Evolutionary conservation across 2,797 vertebrate species (phyloP).

Genomic region (Smutsia gigantea): DNA sequence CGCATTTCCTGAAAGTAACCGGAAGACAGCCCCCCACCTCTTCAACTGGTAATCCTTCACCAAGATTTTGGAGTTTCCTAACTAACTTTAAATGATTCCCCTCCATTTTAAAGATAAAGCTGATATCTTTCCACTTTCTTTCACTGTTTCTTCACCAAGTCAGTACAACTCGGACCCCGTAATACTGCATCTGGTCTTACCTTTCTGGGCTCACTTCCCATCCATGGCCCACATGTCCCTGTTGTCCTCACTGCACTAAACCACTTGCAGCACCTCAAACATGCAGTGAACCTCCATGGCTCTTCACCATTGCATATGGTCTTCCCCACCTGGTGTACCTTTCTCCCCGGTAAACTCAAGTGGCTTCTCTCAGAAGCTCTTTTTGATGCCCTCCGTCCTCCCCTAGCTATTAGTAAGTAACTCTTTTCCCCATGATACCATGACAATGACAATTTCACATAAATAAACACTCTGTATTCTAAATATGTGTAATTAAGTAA

Average conservation of each 20-base stretch:
- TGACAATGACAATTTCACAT: background rate
- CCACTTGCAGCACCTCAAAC: background rate
- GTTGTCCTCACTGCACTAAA: background rate
- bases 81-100: background rate
- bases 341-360: background rate
- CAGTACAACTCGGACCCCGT: background rate
- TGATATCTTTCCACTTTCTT: background rate
- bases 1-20: background rate
- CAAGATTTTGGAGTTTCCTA: background rate
- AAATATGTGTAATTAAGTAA: background rate
- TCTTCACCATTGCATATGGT: background rate
- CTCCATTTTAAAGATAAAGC: background rate
- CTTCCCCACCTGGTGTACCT: background rate
- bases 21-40: fast-evolving
- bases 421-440: background rate
- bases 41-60: background rate
- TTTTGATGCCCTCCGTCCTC: background rate
- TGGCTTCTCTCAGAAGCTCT: background rate
- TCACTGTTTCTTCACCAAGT: background rate
- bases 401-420: background rate
- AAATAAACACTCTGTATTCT: background rate
- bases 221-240: fast-evolving
- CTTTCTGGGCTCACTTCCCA: background rate
- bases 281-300: fast-evolving
- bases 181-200: fast-evolving